Evolutionary conservation across 2,888 invertebrate species (phyloP), one percentile per base, ranked within the genome.

Genomic region (Andrena trimmerana): DNA sequence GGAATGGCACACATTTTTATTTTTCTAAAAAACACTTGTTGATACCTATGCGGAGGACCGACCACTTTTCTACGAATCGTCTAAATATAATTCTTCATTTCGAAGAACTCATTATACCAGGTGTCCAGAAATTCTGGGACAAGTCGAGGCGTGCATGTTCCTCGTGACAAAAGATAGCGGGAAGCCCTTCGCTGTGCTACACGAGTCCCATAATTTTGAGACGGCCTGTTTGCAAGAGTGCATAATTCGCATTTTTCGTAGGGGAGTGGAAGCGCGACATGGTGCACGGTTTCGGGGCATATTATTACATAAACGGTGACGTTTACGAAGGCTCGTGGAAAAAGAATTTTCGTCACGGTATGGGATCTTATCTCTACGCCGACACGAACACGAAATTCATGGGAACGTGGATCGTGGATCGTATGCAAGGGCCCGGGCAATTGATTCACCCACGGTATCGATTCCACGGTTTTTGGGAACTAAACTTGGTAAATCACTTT

Each of bases 261-360:
- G 93, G 97, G 0, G 96, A 96, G 87, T 98, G 97, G 97, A 95
- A 96, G 83, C 95, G 96, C 75, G 97, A 97, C 78, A 88, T 94
- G 24, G 95, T 96, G 85, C 96, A 97, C 90, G 97, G 97, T 0
- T 96, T 97, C 85, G 97, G 97, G 0, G 96, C 95, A 2, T 97
- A 97, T 90, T 95, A 95, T 89, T 97, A 96, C 88, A 95, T 96
- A 0, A 97, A 97, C 91, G 97, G 97, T 0, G 97, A 98, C 92
- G 95, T 96, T 50, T 98, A 97, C 93, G 97, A 97, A 91, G 98
- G 98, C 0, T 95, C 96, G 71, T 98, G 97, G 96, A 96, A 96
- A 86, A 96, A 96, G 91, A 96, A 97, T 63, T 95, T 95, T 90
- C 95, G 97, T 2, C 96, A 97, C 92, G 97, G 97, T 0, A 94